Base-by-base conservation (phyloP, 2,888 invertebrate genomes). In the Stenchaetothrips biformis region DNA sequence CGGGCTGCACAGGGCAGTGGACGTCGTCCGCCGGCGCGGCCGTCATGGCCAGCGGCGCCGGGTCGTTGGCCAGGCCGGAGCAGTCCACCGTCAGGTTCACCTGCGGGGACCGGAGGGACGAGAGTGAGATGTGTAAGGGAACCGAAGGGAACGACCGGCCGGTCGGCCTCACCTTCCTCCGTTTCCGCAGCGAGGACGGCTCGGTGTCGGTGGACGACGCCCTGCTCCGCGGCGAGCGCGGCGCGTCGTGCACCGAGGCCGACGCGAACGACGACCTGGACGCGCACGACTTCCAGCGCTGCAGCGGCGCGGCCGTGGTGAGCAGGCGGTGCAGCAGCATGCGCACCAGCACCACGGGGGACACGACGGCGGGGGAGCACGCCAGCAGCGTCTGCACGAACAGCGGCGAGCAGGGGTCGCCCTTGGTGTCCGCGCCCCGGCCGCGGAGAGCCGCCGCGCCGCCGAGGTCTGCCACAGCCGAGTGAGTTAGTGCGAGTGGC, bases 261-360 rank as follows among this genome's bases (percentile, higher is more conserved):
- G 87, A 87, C 49, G 87, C 87, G 82, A 87, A 89, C 84, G 84
- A 88, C 84, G 85, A 89, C 83, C 88, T 85, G 77, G 87, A 86
- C 82, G 87, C 86, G 82, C 87, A 86, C 82, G 86, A 86, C 83
- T 87, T 87, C 85, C 86, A 87, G 84, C 87, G 87, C 86, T 86
- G 85, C 81, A 89, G 85, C 62, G 84, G 85, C 13, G 88, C 87
- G 62, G 89, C 87, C 81, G 89, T 88, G 78, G 89, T 89, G 81
- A 90, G 88, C 81, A 90, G 86, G 81, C 89, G 87, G 84, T 90
- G 90, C 81, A 89, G 88, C 49, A 90, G 86, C 78, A 90, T 86
- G 37, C 90, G 86, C 74, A 90, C 85, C 67, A 90, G 86, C 79
- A 90, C 88, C 59, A 90, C 86, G 1, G 90, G 90, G 84, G 89